A percentile compares a stretch with the other conserved stretches of the same genome.
These are phyloP conservation scores for Stegastes partitus DNA, from an alignment of 2,113 vertebrate species.

Conservation along the genomic window DNA sequence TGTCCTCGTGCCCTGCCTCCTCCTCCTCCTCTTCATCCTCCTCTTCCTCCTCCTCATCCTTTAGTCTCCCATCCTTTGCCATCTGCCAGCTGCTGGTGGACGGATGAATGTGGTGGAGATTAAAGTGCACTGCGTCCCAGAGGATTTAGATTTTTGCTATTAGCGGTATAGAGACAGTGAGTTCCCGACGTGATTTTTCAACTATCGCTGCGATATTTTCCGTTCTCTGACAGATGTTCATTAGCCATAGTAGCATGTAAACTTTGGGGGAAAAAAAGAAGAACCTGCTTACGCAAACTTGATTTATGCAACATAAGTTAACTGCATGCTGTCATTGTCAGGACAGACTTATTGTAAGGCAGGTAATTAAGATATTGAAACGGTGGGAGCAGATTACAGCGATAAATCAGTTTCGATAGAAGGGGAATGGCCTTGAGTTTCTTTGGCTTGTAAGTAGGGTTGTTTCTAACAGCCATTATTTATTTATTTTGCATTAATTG, in stretches of 20 bases:
- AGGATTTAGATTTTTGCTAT: constrained; percentile 66
- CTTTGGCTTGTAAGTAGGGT: not conserved
- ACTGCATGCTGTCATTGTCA: not conserved
- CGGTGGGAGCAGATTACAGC: not conserved
- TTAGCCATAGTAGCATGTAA: not conserved
- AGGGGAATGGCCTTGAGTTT: not conserved
- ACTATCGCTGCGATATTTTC: not conserved
- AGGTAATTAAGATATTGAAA: not conserved
- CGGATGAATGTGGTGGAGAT: constrained; percentile 60
- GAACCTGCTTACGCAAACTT: not conserved
- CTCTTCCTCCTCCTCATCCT: constrained; percentile 18
- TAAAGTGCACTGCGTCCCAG: constrained; percentile 62
- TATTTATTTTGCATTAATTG: too few relatives aligned
- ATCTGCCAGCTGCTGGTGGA: constrained; percentile 74
- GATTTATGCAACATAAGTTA: not conserved
- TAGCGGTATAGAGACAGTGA: constrained; percentile 34
- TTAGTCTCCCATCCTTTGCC: constrained; percentile 32
- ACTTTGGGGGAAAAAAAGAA: not conserved
- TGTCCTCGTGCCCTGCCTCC: constrained; percentile 26
- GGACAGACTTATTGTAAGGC: not conserved
- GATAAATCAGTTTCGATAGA: not conserved
- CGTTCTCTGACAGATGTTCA: not conserved
- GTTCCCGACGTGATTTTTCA: not conserved
- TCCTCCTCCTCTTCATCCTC: constrained; percentile 37
- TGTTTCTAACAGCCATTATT: not conserved